A percentile compares a stretch with the other conserved stretches of the same genome.
Conservation (phyloP, 2,797 vertebrate genomes). For the Propithecus deckenii region DNA sequence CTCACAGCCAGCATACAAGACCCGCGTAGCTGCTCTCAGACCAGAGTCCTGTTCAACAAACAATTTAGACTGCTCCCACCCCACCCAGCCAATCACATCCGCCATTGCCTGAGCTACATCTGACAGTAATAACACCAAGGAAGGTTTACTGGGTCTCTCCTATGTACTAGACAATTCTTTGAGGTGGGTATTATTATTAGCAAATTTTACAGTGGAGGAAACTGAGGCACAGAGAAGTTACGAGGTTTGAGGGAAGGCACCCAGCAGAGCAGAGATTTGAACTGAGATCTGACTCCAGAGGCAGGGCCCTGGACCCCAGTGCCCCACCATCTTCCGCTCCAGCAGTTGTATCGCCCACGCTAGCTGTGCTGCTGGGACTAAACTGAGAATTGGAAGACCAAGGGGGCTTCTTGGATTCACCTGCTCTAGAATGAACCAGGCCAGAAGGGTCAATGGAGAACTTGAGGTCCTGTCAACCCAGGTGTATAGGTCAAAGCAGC, state of each 20-base stretch:
- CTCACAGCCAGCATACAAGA: background rate
- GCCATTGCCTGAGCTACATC: background rate
- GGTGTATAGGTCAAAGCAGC: background rate
- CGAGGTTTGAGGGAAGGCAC: background rate
- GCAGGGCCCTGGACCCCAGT: background rate
- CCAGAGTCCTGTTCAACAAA: background rate
- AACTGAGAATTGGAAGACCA: background rate
- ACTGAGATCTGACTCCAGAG: background rate
- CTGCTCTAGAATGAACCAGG: background rate
- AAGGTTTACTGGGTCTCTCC: background rate
- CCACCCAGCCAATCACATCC: background rate
- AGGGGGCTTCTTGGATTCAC: background rate
- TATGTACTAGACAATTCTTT: background rate
- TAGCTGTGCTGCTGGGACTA: background rate
- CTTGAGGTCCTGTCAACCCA: background rate
- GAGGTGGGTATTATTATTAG: background rate
- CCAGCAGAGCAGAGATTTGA: background rate
- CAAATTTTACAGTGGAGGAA: background rate
- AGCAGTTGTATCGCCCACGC: background rate
- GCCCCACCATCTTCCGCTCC: background rate
- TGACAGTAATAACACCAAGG: background rate
- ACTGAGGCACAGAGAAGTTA: background rate
- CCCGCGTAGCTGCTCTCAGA: background rate
- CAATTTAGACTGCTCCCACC: background rate
- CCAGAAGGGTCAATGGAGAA: background rate